phyloP scores from a whole-genome alignment of 2,797 vertebrate species.

The Rhinatrema bivittatum region DNA sequence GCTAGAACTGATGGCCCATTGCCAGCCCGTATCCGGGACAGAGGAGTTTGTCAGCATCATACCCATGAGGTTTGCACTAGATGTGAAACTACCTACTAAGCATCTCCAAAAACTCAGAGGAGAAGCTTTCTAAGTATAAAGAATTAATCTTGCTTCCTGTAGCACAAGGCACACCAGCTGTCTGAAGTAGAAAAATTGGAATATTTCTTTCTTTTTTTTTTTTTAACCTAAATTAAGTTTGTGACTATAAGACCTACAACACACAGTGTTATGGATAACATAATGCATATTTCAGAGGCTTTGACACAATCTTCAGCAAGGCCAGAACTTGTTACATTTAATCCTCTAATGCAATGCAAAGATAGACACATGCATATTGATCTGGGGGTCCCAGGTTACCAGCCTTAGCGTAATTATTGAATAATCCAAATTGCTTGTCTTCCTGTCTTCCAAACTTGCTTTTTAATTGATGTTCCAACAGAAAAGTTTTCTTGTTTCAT shows the following conservation, averaged over 20 bases:
- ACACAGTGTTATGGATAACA: slow-evolving; percentile 21
- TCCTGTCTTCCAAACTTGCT: no score
- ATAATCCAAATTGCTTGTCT: no score
- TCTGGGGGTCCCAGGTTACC: slow-evolving; percentile 9
- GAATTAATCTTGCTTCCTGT: slow-evolving; percentile 7
- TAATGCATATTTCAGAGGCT: slow-evolving; percentile 27
- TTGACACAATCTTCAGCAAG: slow-evolving; percentile 28
- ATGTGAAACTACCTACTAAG: no score
- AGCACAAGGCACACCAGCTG: background rate
- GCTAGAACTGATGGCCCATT: no score
- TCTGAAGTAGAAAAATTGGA: slow-evolving; percentile 9
- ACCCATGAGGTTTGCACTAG: no score
- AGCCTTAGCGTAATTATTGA: slow-evolving; percentile 9
- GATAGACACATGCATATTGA: no score
- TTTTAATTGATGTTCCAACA: no score
- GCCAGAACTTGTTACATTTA: slow-evolving; percentile 20
- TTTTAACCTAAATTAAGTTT: slow-evolving; percentile 18
- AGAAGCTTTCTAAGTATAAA: no score
- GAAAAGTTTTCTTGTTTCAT: slow-evolving; percentile 1
- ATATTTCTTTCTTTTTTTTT: no score
- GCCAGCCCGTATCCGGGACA: no score
- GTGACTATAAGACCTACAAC: slow-evolving; percentile 21
- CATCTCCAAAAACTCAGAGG: no score
- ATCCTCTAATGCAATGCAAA: slow-evolving; percentile 12
- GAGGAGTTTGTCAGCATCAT: no score